Conservation (phyloP, 2,888 invertebrate species). For the Lasius fuliginosus region DNA sequence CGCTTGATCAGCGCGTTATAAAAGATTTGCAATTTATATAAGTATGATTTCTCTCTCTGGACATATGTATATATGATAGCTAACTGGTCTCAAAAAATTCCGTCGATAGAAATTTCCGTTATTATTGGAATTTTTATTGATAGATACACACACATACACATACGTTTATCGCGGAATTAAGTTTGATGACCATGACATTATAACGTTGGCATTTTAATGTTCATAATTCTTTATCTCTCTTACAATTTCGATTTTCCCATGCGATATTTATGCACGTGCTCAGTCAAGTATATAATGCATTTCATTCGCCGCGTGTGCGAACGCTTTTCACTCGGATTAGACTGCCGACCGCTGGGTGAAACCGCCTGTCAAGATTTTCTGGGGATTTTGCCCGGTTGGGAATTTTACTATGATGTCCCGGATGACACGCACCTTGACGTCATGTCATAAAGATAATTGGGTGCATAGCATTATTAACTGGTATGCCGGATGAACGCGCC, state of each 20-base stretch:
- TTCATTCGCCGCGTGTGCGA: slow-evolving; percentile 26
- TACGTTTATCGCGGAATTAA: neutral
- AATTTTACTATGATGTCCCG: slow-evolving; percentile 40
- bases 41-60: neutral
- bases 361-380: slow-evolving; percentile 51
- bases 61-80: neutral
- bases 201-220: neutral
- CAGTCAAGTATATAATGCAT: slow-evolving; percentile 26
- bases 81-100: slow-evolving; percentile 10
- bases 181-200: neutral
- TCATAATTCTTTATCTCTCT: neutral
- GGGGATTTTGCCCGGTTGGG: slow-evolving; percentile 43
- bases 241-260: slow-evolving; percentile 14
- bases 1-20: neutral
- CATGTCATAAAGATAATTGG: slow-evolving; percentile 55
- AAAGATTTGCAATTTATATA: slow-evolving; percentile 12
- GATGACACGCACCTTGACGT: slow-evolving; percentile 46
- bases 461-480: slow-evolving; percentile 54
- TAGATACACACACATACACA: too few relatives aligned
- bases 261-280: neutral
- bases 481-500: slow-evolving; percentile 26
- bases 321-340: slow-evolving; percentile 34
- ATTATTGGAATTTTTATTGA: neutral
- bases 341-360: slow-evolving; percentile 27
- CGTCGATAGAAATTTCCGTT: neutral